Evolutionary conservation across 1,140 invertebrate genomes (phyloP).

Genomic region (Galleria mellonella): DNA sequence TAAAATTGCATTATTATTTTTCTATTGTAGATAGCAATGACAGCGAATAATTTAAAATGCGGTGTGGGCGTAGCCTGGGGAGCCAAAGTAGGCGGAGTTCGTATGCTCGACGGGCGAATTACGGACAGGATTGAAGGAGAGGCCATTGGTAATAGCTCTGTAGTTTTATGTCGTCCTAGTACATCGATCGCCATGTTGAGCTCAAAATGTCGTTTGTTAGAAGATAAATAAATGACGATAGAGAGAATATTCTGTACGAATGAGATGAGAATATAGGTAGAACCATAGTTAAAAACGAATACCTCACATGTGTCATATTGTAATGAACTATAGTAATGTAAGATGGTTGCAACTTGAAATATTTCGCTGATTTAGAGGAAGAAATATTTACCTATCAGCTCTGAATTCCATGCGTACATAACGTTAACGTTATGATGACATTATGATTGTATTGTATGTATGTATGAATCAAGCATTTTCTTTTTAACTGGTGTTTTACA

Average conservation of each 20-base stretch:
- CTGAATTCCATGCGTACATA: too few species aligned
- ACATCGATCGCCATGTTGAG: conserved; percentile 53
- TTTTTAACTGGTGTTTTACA: too few species aligned
- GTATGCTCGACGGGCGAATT: conserved; percentile 93
- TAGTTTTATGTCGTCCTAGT: conserved; percentile 33
- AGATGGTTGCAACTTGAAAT: too few species aligned
- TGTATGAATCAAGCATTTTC: too few species aligned
- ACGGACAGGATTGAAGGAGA: conserved; percentile 91
- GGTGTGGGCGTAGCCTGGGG: conserved; percentile 91
- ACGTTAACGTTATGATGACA: too few species aligned
- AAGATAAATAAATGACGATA: not conserved
- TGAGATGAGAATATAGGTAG: not conserved
- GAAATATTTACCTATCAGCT: too few species aligned
- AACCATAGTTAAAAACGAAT: too few species aligned
- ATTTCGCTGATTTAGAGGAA: too few species aligned
- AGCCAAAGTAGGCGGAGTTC: conserved; percentile 87
- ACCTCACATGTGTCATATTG: too few species aligned
- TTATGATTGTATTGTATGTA: too few species aligned
- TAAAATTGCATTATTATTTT: conserved; percentile 1
- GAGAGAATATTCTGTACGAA: not conserved
- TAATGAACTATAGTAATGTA: too few species aligned
- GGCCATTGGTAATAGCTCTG: conserved; percentile 74
- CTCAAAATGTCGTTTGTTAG: conserved; percentile 33
- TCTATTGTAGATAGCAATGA: conserved; percentile 80
- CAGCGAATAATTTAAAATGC: conserved; percentile 89